Evolutionary conservation across 2,113 vertebrate species (phyloP), one percentile per base, ranked within the genome.

Genomic region (Dolichallabes microphthalmus): DNA sequence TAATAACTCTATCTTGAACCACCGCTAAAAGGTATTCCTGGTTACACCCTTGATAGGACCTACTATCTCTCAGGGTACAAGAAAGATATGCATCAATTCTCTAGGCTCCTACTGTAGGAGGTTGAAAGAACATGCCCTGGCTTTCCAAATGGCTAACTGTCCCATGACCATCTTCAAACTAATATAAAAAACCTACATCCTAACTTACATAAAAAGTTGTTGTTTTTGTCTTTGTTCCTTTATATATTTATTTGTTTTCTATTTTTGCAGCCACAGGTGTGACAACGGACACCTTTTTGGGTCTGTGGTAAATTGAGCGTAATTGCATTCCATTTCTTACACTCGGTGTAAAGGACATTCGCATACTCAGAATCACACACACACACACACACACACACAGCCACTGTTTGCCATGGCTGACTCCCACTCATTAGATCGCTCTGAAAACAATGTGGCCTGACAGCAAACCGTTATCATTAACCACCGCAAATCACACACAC

Each of bases 401-500:
- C 68, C 82, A 25, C 75, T 69, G 60, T 78, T 85, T 66, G 73
- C 76, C 83, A 77, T 66, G 58, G 53, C 63, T 85, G 73, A 60
- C 61, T 63, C 74, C 50, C 13, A 64, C 74, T 84, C 83, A 76
- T 84, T 84, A 84, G 83, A 61, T 74, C 19, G 14, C 74, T 64
- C 83, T 53, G 60, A 80, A 85, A 85, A 85, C 84, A 85, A 57
- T 71, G 84, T 55, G 63, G 52, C 61, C 63, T 69, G 75, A 85
- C 76, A 77, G 83, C 52, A 85, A 79, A 45, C 60, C 30, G 64
- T 78, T 85, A 78, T 57, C 60, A 85, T 85, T 85, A 85, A 64
- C 63, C 63, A 85, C 52, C 80, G 84, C 76, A 85, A 85, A 79
- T 80, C 52, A 80, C 63, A 85, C 63, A 68, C 75, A 85, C 60